Evolutionary conservation across 2,888 invertebrate species (phyloP).

Genomic region (Hypselothyrea guttata): DNA sequence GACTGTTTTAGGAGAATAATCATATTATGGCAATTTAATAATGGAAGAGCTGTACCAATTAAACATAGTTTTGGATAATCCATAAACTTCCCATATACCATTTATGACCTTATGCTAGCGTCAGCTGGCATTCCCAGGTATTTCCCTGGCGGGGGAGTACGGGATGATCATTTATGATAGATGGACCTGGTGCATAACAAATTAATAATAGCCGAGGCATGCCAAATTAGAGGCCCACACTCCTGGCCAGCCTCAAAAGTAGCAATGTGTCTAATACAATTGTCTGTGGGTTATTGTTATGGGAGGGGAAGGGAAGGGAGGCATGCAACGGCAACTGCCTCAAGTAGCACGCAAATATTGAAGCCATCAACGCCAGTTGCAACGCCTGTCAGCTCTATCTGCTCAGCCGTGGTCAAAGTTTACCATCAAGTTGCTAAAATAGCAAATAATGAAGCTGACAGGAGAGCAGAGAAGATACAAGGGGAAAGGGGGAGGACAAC

Average conservation of each 20-base stretch:
- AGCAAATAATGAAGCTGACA: slow-evolving; percentile 78
- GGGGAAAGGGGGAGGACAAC: slow-evolving; percentile 6
- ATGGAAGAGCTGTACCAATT: too few relatives aligned
- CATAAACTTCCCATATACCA: slow-evolving; percentile 4
- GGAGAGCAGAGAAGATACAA: slow-evolving; percentile 15
- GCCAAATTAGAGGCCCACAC: slow-evolving; percentile 36
- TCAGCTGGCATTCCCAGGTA: slow-evolving; percentile 32
- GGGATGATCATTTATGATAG: slow-evolving; percentile 54
- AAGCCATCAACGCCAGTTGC: slow-evolving; percentile 46
- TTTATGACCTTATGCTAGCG: slow-evolving; percentile 5
- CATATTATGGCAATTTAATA: too few relatives aligned
- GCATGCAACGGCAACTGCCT: slow-evolving; percentile 10
- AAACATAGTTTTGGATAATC: background rate
- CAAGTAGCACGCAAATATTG: slow-evolving; percentile 48
- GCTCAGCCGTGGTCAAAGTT: slow-evolving; percentile 64
- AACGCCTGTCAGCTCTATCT: slow-evolving; percentile 35
- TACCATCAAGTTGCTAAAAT: slow-evolving; percentile 77
- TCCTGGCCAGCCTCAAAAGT: slow-evolving; percentile 37
- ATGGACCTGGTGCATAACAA: slow-evolving; percentile 57
- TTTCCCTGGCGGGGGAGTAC: slow-evolving; percentile 30
- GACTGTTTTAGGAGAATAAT: too few relatives aligned
- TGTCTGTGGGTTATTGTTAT: slow-evolving; percentile 35
- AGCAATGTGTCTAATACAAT: slow-evolving; percentile 48
- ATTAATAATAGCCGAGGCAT: slow-evolving; percentile 56
- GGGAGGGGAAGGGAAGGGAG: background rate